Evolutionary conservation across 2,888 invertebrate genomes (phyloP), one percentile per base, ranked within the genome.

Genomic region (Brenthis hecate): DNA sequence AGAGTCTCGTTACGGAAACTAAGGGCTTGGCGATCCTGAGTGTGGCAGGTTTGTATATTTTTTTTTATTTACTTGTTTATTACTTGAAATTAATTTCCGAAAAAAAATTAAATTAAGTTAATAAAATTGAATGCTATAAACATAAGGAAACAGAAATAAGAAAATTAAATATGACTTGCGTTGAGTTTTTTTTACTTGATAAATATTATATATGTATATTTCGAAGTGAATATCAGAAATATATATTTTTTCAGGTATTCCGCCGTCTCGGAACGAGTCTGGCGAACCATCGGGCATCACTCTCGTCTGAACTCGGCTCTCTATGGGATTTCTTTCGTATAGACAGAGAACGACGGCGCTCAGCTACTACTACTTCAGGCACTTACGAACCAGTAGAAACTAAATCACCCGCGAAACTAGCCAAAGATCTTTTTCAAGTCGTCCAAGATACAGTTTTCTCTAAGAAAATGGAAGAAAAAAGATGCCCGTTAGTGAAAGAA

Each of bases 1-100:
- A 95, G 96, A 83, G 96, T 96, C 63, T 97, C 97, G 0, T 86
- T 97, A 73, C 89, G 96, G 77, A 97, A 96, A 81, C 93, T 97
- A 70, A 94, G 96, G 80, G 96, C 96, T 65, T 97, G 97, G 97
- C 95, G 96, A 78, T 96, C 96, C 94, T 96, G 95, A 95, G 93
- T 94, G 89, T 92, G 84, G 89, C 91, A 92, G 87, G 91, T 92
- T 13, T 14, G 55, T 43, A 8, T 43, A 11, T 11, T 43, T 43
- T 36, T 36, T 36, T 43, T 36, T 2, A 11, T 36, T 8, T 36
- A 36, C 8, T 2, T 8, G 36, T 8, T 2, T 2, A 43, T 11
- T 43, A 11, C 3, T 0, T 11, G 1, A 43, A 43, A 11, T 8
- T 28, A 28, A 28, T 28, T 28, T 28, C 28, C 36, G 36, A 43